Evolutionary conservation across 2,797 vertebrate genomes (phyloP), one percentile per base, ranked within the genome.

Genomic region (Lycodopsis pacificus): DNA sequence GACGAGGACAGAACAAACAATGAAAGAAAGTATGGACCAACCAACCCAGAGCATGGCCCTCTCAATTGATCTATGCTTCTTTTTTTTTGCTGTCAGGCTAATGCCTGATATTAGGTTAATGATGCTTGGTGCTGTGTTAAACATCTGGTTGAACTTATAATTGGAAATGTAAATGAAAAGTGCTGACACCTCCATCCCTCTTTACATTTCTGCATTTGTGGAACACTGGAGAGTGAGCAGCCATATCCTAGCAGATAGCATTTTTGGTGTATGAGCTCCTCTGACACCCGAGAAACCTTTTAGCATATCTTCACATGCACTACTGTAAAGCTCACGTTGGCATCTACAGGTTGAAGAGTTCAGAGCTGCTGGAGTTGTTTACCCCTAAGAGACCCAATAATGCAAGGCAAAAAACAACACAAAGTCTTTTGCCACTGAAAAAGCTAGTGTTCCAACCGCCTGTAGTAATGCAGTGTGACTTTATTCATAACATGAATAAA

Each of bases 111-210:
- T 87, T 79, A 90, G 65, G 71, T 59, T 82, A 82, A 85, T 51
- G 25, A 82, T 76, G 22, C 61, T 22, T 46, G 42, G 61, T 73
- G 65, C 54, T 25, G 78, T 40, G 58, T 54, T 59, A 65, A 89
- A 81, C 83, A 90, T 89, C 82, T 87, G 79, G 62, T 76, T 83
- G 65, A 69, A 68, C 63, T 78, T 67, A 59, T 69, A 76, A 87
- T 87, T 17, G 17, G 32, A 74, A 48, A 59, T 27, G 20, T 30
- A 34, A 25, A 67, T 66, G 32, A 62, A 59, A 77, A 77, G 49
- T 20, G 32, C n/a, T 59, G 65, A 27, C 40, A 40, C 20, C 11
- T n/a, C 11, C 22, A 46, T 49, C 22, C 8, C 17, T 40, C 58
- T 34, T 69, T 6, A 53, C 34, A n/a, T 62, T 9, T 51, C 27